Evolutionary conservation across 2,113 vertebrate species (phyloP).

Genomic region (Lycaon pictus): DNA sequence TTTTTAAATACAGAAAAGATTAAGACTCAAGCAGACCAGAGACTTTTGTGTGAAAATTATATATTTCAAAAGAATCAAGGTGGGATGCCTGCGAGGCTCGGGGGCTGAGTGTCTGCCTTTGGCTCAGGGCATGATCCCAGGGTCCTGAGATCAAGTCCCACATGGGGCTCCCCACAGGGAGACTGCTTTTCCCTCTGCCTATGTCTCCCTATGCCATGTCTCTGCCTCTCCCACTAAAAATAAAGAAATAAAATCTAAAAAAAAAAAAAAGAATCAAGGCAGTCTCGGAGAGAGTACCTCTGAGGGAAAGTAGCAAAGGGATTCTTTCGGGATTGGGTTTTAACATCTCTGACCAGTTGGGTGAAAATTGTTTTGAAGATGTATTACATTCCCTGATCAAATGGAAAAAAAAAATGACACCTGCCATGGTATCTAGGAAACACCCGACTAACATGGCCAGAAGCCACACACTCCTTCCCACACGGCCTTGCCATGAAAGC

Average conservation of each 20-base stretch:
- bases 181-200: too few species aligned
- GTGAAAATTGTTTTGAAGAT: constrained; percentile 90
- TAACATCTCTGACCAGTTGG: constrained; percentile 82
- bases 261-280: not conserved
- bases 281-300: not conserved
- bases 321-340: constrained; percentile 78
- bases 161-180: too few species aligned
- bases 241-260: too few species aligned
- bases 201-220: too few species aligned
- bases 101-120: too few species aligned
- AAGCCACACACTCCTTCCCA: constrained; percentile 85
- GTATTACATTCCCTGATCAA: constrained; percentile 90
- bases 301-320: constrained; percentile 25
- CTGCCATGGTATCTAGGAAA: constrained; percentile 90
- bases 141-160: too few species aligned
- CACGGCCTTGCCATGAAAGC: constrained; percentile 82
- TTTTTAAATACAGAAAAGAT: constrained; percentile 58
- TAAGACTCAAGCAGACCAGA: not conserved
- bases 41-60: constrained; percentile 52
- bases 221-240: too few species aligned
- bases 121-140: too few species aligned
- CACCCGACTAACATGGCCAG: constrained; percentile 86
- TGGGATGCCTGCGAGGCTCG: too few species aligned
- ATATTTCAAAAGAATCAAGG: constrained; percentile 55
- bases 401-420: constrained; percentile 90